Evolutionary conservation across 2,888 invertebrate species (phyloP).

Genomic region (Escarpia spicata): DNA sequence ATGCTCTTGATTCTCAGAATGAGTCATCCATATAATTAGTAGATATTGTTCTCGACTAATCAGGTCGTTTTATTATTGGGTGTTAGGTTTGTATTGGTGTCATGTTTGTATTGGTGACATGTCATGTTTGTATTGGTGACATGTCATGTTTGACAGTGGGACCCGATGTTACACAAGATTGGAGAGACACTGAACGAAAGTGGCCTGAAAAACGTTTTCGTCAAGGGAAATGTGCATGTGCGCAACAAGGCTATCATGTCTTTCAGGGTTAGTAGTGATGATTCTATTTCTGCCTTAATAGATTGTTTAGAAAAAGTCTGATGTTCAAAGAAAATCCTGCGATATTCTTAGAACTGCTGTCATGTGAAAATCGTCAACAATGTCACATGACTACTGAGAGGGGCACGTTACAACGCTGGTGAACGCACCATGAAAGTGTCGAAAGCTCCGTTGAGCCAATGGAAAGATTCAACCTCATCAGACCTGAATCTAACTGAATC

Average conservation of each 20-base stretch:
- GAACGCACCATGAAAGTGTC: too few relatives aligned
- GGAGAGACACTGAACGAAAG: constrained; percentile 30
- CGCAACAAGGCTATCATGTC: constrained; percentile 32
- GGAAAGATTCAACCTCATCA: too few relatives aligned
- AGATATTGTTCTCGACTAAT: not conserved
- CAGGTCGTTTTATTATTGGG: not conserved
- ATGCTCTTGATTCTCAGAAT: too few relatives aligned
- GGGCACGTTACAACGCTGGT: too few relatives aligned
- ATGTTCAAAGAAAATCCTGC: too few relatives aligned
- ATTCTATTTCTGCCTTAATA: not conserved
- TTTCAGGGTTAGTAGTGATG: constrained; percentile 28
- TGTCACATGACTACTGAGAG: too few relatives aligned
- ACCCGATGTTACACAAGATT: constrained; percentile 29
- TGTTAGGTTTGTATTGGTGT: not conserved
- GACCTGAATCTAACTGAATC: too few relatives aligned
- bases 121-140: not conserved
- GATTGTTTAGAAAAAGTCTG: too few relatives aligned
- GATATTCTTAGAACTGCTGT: too few relatives aligned
- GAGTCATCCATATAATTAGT: not conserved
- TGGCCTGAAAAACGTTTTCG: constrained; percentile 32
- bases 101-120: not conserved
- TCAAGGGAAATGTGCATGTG: constrained; percentile 34
- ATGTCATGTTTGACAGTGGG: constrained; percentile 24
- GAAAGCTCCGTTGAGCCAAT: too few relatives aligned
- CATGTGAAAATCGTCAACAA: too few relatives aligned